These are phyloP conservation scores for Mungos mungo DNA, from an alignment of 2,113 vertebrate species.

Conservation along the genomic window DNA sequence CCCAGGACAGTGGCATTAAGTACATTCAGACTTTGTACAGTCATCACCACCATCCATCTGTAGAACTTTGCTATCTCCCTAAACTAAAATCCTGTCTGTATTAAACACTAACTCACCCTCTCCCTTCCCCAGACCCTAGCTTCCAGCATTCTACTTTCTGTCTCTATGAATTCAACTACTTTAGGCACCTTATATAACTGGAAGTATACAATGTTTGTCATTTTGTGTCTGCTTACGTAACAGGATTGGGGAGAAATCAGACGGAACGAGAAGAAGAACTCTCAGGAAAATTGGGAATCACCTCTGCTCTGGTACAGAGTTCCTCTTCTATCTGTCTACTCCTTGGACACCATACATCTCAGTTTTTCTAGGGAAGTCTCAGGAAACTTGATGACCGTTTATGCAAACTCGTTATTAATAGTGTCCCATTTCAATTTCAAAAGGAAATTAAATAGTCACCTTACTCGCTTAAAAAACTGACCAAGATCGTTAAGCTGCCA, in stretches of 20 bases:
- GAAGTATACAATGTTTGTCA: neutral
- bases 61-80: neutral
- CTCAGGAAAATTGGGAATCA: neutral
- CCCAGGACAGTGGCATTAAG: neutral
- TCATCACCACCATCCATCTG: neutral
- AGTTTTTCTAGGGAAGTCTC: neutral
- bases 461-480: neutral
- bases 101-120: neutral
- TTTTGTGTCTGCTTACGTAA: neutral
- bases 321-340: neutral
- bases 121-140: neutral
- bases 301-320: neutral
- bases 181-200: neutral
- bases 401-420: neutral
- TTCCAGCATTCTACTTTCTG: neutral
- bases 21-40: neutral
- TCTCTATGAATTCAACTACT: neutral
- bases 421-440: neutral
- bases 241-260: neutral
- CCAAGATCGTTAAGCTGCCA: neutral
- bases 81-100: neutral
- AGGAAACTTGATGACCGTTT: neutral
- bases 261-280: neutral
- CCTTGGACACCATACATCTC: neutral
- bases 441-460: neutral